Percentiles rank a stretch among this genome's conserved stretches.
Evolutionary conservation across 2,797 vertebrate species (phyloP).

Genomic region (Xenentodon cancila): DNA sequence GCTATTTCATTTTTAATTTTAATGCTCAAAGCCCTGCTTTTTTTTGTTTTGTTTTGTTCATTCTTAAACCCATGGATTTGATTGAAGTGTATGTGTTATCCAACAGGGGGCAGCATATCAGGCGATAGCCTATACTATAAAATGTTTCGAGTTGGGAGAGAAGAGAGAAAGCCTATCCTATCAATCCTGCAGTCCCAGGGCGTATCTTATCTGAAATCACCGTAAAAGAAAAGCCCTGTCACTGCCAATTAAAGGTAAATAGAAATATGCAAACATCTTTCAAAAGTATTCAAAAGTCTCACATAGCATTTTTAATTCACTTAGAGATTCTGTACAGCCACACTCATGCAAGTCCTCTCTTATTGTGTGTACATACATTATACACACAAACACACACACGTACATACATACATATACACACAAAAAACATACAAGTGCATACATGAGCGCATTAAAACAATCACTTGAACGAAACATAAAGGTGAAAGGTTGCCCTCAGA

Average conservation of each 20-base stretch:
- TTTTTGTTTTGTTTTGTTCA: too few species aligned
- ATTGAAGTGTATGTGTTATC: slow-evolving; percentile 28
- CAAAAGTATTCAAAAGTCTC: slow-evolving; percentile 59
- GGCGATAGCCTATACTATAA: slow-evolving; percentile 1
- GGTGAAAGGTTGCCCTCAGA: slow-evolving; percentile 64
- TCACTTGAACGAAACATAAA: slow-evolving; percentile 58
- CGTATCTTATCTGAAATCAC: slow-evolving; percentile 19
- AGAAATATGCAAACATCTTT: slow-evolving; percentile 46
- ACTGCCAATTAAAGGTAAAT: slow-evolving; percentile 69
- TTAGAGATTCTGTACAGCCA: slow-evolving; percentile 64
- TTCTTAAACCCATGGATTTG: slow-evolving; percentile 25
- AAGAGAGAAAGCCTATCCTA: slow-evolving; percentile 1
- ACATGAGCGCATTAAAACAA: slow-evolving; percentile 56
- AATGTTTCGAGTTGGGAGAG: not conserved
- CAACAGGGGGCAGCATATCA: slow-evolving; percentile 67
- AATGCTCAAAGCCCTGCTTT: not conserved
- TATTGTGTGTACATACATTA: not conserved
- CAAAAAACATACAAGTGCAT: slow-evolving; percentile 50
- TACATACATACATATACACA: slow-evolving; percentile 15
- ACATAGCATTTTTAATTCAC: slow-evolving; percentile 64
- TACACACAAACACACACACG: slow-evolving; percentile 2
- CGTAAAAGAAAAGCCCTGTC: slow-evolving; percentile 40
- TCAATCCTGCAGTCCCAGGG: too few species aligned
- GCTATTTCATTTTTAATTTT: not conserved
- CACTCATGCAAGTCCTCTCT: slow-evolving; percentile 28